Percentiles rank a stretch among this genome's conserved stretches.
phyloP scores from a whole-genome alignment of 2,888 invertebrate genomes.

The Flexamia atlantica region DNA sequence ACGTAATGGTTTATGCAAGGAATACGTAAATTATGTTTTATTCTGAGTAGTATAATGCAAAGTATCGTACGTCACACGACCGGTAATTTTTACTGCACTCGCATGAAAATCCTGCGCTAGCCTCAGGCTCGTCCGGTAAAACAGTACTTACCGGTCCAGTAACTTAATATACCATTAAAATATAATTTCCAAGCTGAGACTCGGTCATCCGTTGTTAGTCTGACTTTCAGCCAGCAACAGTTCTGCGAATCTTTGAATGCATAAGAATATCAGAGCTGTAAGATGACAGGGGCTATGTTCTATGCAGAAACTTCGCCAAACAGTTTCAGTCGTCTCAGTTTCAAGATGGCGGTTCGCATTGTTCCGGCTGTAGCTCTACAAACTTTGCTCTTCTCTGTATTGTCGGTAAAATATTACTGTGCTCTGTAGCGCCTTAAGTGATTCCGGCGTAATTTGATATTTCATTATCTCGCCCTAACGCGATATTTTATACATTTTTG shows the following conservation, averaged over 20 bases:
- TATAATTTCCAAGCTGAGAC: no score
- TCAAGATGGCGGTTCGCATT: constrained; percentile 42
- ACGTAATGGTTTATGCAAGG: no score
- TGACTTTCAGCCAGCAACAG: neutral
- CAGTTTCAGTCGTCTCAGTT: constrained; percentile 32
- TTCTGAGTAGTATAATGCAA: no score
- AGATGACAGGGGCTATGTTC: constrained; percentile 37
- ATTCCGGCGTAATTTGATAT: constrained; percentile 39
- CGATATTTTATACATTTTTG: neutral
- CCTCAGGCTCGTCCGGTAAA: no score
- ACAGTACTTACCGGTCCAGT: no score
- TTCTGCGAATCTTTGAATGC: neutral
- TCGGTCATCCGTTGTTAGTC: neutral
- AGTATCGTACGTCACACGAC: no score
- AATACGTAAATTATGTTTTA: no score
- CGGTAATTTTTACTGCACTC: no score
- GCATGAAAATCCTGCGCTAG: no score
- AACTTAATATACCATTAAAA: no score
- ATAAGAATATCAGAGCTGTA: constrained; percentile 7
- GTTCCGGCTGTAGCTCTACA: constrained; percentile 42
- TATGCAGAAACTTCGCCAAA: constrained; percentile 15
- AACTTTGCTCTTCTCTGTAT: constrained; percentile 42
- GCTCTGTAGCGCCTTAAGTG: constrained; percentile 36
- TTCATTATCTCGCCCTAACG: constrained; percentile 9
- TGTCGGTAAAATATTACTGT: constrained; percentile 47